A percentile compares a stretch with the other conserved stretches of the same genome.
These are phyloP conservation scores for Nematostella vectensis DNA, from an alignment of 92 coral and sea anemone genomes.

Conservation along the genomic window DNA sequence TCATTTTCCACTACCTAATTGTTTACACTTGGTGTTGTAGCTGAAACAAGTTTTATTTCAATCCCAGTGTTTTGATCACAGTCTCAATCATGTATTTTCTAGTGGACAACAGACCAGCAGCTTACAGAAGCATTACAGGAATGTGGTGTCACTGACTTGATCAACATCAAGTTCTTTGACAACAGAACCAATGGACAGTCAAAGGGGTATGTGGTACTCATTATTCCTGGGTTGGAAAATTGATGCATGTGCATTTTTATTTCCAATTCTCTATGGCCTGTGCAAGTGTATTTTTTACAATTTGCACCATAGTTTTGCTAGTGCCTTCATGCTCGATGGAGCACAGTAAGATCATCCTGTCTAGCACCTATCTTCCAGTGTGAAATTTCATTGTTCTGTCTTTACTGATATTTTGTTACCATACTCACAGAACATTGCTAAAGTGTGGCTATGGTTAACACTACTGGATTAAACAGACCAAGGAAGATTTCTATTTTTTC, in stretches of 20 bases:
- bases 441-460: conserved; percentile 16
- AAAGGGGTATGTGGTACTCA: conserved; percentile 86
- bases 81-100: conserved; percentile 1
- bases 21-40: background rate
- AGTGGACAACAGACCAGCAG: conserved; percentile 97
- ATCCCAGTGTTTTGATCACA: background rate
- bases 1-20: too few species aligned
- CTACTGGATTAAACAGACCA: background rate
- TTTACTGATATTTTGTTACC: conserved; percentile 33
- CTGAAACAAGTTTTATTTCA: background rate
- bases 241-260: too few species aligned
- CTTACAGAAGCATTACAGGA: conserved; percentile 90
- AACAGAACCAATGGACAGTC: conserved; percentile 99
- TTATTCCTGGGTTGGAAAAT: too few species aligned
- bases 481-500: conserved; percentile 2
- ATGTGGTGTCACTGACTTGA: conserved; percentile 93
- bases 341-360: too few species aligned
- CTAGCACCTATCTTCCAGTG: too few species aligned
- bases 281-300: too few species aligned
- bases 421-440: conserved; percentile 16
- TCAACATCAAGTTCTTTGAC: conserved; percentile 96
- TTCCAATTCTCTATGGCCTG: too few species aligned
- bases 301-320: too few species aligned
- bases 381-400: background rate
- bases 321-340: too few species aligned